Percentiles rank a stretch among this genome's conserved stretches.
Conservation (phyloP, 2,113 vertebrate species). For the Boulengeromyrus knoepffleri region DNA sequence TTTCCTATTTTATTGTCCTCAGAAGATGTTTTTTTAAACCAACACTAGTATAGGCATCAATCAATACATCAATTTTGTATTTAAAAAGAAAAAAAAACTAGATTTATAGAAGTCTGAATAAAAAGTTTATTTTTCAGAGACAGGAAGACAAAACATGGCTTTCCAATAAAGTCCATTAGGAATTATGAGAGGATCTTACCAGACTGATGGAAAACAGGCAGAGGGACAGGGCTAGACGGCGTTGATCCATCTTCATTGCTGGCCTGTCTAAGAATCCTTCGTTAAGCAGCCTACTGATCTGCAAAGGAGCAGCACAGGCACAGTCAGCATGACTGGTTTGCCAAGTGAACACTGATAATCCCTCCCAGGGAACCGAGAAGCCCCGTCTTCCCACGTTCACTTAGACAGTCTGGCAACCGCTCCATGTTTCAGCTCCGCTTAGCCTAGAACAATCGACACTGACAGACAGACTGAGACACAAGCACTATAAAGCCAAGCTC, state of each 20-base stretch:
- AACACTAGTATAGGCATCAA: neutral
- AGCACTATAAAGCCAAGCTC: neutral
- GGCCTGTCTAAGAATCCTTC: slow-evolving; percentile 29
- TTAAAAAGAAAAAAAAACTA: neutral
- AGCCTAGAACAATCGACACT: neutral
- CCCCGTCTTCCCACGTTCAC: neutral
- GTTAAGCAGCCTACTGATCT: slow-evolving; percentile 37
- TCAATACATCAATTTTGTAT: neutral
- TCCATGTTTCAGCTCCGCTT: neutral
- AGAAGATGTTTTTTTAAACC: neutral
- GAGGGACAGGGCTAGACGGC: slow-evolving; percentile 47
- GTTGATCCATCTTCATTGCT: slow-evolving; percentile 54
- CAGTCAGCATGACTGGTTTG: neutral
- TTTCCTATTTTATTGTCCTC: neutral
- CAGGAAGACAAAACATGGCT: neutral
- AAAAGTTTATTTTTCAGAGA: neutral
- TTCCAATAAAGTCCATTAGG: neutral
- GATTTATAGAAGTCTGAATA: neutral
- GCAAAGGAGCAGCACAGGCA: slow-evolving; percentile 17
- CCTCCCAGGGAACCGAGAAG: neutral
- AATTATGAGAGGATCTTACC: slow-evolving; percentile 54
- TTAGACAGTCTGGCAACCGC: neutral
- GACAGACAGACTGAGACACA: neutral
- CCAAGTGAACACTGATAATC: neutral
- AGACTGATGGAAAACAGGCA: slow-evolving; percentile 51